A percentile compares a stretch with the other conserved stretches of the same genome.
These are phyloP conservation scores for Mesitornis unicolor DNA, from an alignment of 2,113 vertebrate species.

Conservation along the genomic window DNA sequence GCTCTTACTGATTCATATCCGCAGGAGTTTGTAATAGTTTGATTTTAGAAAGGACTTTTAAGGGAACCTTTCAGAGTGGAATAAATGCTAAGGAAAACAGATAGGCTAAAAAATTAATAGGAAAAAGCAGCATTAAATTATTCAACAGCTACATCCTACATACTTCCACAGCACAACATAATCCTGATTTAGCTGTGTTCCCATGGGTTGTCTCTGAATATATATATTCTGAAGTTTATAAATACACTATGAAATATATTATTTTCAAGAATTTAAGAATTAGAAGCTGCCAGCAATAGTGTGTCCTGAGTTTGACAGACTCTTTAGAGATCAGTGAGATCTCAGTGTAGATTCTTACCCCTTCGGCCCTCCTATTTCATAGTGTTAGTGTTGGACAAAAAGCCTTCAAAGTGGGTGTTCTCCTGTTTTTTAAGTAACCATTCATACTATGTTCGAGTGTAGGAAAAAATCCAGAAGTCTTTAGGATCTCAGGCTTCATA, in stretches of 20 bases:
- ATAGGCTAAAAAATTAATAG: neutral
- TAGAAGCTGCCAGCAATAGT: neutral
- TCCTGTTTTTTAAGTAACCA: neutral
- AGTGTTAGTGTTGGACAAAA: neutral
- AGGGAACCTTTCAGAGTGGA: neutral
- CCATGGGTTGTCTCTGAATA: neutral
- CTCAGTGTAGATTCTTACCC: neutral
- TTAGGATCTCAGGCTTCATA: fast-evolving
- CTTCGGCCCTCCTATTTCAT: fast-evolving
- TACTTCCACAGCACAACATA: neutral
- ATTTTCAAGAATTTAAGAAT: neutral
- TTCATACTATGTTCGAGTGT: neutral
- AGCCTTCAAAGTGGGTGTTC: fast-evolving
- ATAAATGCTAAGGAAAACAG: neutral
- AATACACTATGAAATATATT: neutral
- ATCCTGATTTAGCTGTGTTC: slow-evolving; percentile 1
- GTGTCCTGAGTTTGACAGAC: neutral
- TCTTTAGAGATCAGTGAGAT: neutral
- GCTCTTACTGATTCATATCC: neutral
- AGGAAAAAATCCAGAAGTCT: neutral
- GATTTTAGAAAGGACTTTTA: neutral
- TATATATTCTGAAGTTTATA: neutral
- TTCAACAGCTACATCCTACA: slow-evolving; percentile 1
- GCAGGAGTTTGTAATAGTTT: neutral
- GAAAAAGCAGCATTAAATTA: neutral